Percentiles rank a stretch among this genome's conserved stretches.
phyloP scores from a whole-genome alignment of 2,797 vertebrate genomes.

The Anguilla obscura region DNA sequence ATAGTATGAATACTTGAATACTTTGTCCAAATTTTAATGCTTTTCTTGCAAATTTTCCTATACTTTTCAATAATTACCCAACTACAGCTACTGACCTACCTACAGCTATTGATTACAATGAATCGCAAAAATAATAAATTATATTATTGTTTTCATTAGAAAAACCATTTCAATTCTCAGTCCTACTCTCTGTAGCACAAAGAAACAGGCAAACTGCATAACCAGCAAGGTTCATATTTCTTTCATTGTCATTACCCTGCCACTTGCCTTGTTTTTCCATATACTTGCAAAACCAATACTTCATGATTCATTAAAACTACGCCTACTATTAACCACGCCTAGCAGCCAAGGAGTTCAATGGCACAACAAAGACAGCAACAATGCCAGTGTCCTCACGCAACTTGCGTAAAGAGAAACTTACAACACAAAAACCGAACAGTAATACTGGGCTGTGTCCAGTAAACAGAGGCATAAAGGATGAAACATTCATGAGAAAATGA shows the following conservation, averaged over 20 bases:
- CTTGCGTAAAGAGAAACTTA: not conserved
- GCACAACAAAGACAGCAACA: conserved; percentile 2
- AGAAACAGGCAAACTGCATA: not conserved
- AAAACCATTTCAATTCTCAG: no score
- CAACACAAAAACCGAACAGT: not conserved
- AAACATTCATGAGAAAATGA: not conserved
- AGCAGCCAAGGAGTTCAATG: conserved; percentile 7
- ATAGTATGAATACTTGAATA: not conserved
- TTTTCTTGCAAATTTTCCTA: no score
- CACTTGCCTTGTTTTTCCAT: not conserved
- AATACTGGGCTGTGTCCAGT: not conserved
- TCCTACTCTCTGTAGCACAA: not conserved
- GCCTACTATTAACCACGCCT: conserved; percentile 3
- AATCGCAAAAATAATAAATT: no score
- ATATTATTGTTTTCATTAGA: no score
- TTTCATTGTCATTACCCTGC: not conserved
- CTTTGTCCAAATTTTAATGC: no score
- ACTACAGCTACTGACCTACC: no score
- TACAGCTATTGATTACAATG: no score
- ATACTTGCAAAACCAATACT: not conserved
- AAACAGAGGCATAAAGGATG: not conserved
- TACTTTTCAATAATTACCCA: no score
- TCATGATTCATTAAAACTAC: conserved; percentile 8
- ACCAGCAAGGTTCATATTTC: not conserved
- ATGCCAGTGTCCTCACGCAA: not conserved